These are phyloP conservation scores for Pempheris klunzingeri DNA, from an alignment of 2,797 vertebrate species.

Conservation along the genomic window DNA sequence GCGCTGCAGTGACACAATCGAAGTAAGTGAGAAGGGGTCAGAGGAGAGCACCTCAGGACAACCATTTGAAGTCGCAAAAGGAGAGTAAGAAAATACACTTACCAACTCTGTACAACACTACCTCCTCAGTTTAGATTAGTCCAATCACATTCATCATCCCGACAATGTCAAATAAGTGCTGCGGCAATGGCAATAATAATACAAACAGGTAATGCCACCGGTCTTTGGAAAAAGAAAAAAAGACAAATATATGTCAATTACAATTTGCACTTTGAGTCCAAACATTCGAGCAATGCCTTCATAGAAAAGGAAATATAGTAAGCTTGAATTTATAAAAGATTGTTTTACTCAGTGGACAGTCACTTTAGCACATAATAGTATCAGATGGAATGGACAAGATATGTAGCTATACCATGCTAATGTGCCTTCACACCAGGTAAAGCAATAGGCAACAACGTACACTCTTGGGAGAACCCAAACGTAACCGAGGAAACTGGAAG, in stretches of 20 bases:
- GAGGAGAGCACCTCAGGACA: constrained; percentile 65
- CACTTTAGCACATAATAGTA: constrained; percentile 47
- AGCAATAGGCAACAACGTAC: constrained; percentile 39
- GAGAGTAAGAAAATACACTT: constrained; percentile 66
- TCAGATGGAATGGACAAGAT: constrained; percentile 39
- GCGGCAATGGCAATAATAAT: constrained; percentile 54
- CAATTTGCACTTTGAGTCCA: constrained; percentile 57
- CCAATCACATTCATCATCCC: constrained; percentile 52
- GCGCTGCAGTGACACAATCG: constrained; percentile 40
- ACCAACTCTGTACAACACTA: constrained; percentile 52
- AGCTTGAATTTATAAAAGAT: constrained; percentile 66
- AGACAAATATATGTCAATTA: constrained; percentile 33
- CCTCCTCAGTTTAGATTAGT: constrained; percentile 48
- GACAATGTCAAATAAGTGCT: constrained; percentile 59
- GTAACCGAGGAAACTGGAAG: constrained; percentile 24
- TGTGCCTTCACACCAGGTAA: constrained; percentile 43
- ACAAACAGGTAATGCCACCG: constrained; percentile 54
- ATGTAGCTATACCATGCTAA: constrained; percentile 47
- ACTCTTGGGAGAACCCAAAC: constrained; percentile 13
- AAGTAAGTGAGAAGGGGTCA: constrained; percentile 25
- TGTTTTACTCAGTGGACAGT: constrained; percentile 60
- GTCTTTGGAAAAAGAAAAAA: constrained; percentile 60
- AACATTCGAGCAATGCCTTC: constrained; percentile 62
- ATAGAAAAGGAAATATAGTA: constrained; percentile 55
- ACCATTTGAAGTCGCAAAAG: constrained; percentile 61